Conservation (phyloP, 2,113 vertebrate genomes). For the Orycteropus afer region DNA sequence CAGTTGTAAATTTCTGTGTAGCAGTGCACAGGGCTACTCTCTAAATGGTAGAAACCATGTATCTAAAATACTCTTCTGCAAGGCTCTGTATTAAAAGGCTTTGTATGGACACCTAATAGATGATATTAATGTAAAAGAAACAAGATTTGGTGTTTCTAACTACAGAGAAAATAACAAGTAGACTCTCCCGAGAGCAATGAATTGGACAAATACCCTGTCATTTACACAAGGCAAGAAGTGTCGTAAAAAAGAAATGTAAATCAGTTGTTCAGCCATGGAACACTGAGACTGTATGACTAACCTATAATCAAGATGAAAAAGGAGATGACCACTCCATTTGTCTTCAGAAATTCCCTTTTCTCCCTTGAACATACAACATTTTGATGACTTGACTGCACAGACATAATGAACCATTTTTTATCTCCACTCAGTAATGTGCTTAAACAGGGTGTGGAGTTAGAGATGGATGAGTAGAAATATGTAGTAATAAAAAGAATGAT, state of each 20-base stretch:
- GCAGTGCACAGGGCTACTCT: not conserved
- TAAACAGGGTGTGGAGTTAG: constrained; percentile 19
- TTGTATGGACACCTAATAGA: not conserved
- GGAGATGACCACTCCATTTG: constrained; percentile 22
- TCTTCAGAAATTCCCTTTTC: constrained; percentile 45
- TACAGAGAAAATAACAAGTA: constrained; percentile 25
- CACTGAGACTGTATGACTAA: not conserved
- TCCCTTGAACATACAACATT: constrained; percentile 46
- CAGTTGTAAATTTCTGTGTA: not conserved
- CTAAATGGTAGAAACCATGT: not conserved
- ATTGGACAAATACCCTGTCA: constrained; percentile 50
- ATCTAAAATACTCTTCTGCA: constrained; percentile 20
- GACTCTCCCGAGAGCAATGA: constrained; percentile 52
- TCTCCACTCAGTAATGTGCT: not conserved
- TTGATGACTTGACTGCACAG: constrained; percentile 19
- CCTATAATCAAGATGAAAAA: constrained; percentile 42
- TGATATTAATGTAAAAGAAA: not conserved
- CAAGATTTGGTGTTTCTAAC: constrained; percentile 50
- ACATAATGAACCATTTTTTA: not conserved
- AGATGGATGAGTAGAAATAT: constrained; percentile 5
- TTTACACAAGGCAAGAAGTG: constrained; percentile 41
- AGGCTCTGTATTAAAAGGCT: constrained; percentile 31
- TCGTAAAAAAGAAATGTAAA: constrained; percentile 61
- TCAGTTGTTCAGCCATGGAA: constrained; percentile 32
- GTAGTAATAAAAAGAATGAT: not conserved